These are phyloP conservation scores for Carassius carassius DNA, from an alignment of 2,113 vertebrate species.

Conservation along the genomic window DNA sequence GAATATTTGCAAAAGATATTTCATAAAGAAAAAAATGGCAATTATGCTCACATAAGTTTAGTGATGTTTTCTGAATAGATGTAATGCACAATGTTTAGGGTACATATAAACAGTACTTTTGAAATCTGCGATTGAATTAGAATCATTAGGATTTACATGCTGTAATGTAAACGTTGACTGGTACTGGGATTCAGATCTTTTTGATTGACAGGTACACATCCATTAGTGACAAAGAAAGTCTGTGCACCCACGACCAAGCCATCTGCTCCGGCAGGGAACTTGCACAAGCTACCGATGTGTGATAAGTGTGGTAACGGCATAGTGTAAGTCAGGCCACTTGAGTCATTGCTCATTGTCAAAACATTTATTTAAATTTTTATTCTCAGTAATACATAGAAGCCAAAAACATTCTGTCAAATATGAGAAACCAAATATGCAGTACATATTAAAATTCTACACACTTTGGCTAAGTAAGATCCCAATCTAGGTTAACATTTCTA, in stretches of 20 bases:
- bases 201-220: constrained; percentile 81
- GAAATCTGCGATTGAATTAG: not conserved
- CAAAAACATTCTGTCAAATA: too few relatives aligned
- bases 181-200: not conserved
- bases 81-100: not conserved
- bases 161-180: not conserved
- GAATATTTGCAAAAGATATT: not conserved
- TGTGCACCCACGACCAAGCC: constrained; percentile 85
- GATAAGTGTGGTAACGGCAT: constrained; percentile 97
- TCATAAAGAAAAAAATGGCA: not conserved
- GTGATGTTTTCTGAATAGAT: not conserved
- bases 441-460: too few relatives aligned
- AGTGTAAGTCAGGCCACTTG: constrained; percentile 79
- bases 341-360: too few relatives aligned
- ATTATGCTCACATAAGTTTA: too few relatives aligned
- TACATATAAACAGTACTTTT: not conserved
- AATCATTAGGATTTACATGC: not conserved
- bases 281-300: constrained; percentile 92
- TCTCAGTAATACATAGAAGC: too few relatives aligned
- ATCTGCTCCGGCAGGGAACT: constrained; percentile 73
- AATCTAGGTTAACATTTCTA: too few relatives aligned
- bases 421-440: too few relatives aligned
- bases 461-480: too few relatives aligned
- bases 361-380: too few relatives aligned
- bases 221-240: constrained; percentile 85